These are phyloP conservation scores for Sisor rabdophorus DNA, from an alignment of 2,113 vertebrate genomes.

Conservation along the genomic window DNA sequence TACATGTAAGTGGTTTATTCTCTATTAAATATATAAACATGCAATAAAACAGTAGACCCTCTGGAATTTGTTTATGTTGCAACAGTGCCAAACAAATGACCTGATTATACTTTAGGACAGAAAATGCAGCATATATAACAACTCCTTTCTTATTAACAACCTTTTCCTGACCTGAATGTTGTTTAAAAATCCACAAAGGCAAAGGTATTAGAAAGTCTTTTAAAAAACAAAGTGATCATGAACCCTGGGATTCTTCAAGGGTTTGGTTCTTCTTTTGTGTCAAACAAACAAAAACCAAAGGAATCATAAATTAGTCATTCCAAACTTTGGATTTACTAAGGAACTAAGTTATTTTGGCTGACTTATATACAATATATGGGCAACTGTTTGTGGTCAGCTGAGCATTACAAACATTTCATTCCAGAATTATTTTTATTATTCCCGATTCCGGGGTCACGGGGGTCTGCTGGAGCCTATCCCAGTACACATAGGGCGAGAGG, in stretches of 20 bases:
- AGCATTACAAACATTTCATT: no score
- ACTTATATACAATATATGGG: no score
- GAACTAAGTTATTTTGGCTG: background rate
- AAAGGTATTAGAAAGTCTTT: background rate
- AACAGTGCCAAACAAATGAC: background rate
- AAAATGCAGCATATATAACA: background rate
- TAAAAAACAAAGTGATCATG: background rate
- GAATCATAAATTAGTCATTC: background rate
- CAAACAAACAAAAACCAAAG: background rate
- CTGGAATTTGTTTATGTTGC: background rate
- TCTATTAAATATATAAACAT: background rate
- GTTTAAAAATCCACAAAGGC: background rate
- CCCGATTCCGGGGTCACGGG: no score
- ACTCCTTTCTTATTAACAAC: background rate
- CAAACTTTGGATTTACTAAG: background rate
- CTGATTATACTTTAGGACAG: background rate
- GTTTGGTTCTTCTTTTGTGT: background rate
- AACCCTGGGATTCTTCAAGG: background rate
- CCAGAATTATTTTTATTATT: no score
- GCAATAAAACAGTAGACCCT: background rate
- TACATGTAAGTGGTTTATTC: background rate
- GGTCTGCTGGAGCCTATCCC: no score
- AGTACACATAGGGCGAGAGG: no score
- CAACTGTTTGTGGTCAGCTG: no score
- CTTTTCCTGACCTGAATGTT: background rate